Percentiles rank a stretch among this genome's conserved stretches.
Conservation (phyloP, 53 echinoderm and acorn worm genomes). For the Stichopus horrens region DNA sequence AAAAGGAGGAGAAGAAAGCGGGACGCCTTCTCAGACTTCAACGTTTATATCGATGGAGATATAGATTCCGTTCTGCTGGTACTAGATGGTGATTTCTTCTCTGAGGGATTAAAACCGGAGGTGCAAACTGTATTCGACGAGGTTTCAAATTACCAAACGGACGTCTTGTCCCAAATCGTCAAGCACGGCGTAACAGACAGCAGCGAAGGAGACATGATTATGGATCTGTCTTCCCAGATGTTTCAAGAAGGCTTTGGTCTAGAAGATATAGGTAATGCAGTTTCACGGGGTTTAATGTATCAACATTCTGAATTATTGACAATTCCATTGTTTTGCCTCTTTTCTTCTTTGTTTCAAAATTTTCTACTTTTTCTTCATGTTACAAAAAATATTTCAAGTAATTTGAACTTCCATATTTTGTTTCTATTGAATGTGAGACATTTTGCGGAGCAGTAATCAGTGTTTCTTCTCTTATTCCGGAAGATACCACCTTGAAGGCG, state of each 20-base stretch:
- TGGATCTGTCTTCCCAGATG: slow-evolving; percentile 36
- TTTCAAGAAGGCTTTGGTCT: background rate
- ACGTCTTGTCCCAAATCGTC: background rate
- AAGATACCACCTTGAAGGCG: background rate
- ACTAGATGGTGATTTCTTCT: background rate
- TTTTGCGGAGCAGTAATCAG: too few relatives aligned
- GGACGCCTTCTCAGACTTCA: background rate
- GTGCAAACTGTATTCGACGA: background rate
- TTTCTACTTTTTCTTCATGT: too few relatives aligned
- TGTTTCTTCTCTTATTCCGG: too few relatives aligned
- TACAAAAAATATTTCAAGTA: too few relatives aligned
- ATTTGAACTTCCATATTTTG: too few relatives aligned
- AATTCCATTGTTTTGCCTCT: too few relatives aligned
- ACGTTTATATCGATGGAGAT: background rate
- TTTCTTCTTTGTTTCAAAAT: too few relatives aligned
- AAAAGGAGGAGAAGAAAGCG: background rate
- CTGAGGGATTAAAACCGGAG: background rate
- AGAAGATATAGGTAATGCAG: slow-evolving; percentile 12
- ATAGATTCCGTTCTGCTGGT: slow-evolving; percentile 2
- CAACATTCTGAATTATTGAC: too few relatives aligned
- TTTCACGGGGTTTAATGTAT: too few relatives aligned
- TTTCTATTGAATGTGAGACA: too few relatives aligned
- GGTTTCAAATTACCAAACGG: background rate
- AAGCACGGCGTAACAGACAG: background rate
- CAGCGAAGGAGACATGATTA: slow-evolving; percentile 20